Evolutionary conservation across 2,888 invertebrate genomes (phyloP).

Genomic region (Patella caerulea): DNA sequence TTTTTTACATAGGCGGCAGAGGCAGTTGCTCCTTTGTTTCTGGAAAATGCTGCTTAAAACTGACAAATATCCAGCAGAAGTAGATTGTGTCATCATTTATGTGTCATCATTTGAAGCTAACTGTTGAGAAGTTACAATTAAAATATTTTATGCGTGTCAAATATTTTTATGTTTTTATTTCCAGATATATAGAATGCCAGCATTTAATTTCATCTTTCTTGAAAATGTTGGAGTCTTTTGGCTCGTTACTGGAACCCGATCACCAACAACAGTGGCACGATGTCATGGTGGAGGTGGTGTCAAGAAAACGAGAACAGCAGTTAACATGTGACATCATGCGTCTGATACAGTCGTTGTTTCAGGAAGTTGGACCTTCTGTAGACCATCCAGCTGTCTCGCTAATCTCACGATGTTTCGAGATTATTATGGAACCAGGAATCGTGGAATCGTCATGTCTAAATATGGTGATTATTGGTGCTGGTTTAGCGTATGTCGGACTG

Average conservation of each 20-base stretch:
- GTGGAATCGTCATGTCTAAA: conserved; percentile 2
- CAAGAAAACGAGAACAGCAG: background rate
- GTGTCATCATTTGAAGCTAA: too few species aligned
- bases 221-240: background rate
- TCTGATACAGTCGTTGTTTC: background rate
- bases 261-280: background rate
- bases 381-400: background rate
- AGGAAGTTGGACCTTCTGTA: background rate
- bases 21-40: too few species aligned
- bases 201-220: background rate
- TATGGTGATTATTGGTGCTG: conserved; percentile 32
- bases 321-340: background rate
- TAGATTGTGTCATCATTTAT: too few species aligned
- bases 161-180: background rate
- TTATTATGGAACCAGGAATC: conserved; percentile 19
- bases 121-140: too few species aligned
- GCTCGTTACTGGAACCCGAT: background rate
- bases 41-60: too few species aligned
- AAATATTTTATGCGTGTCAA: background rate
- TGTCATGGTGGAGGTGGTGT: background rate
- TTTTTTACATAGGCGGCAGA: too few species aligned
- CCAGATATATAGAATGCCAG: background rate
- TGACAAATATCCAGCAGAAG: too few species aligned
- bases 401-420: conserved; percentile 26
- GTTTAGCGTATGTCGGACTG: conserved; percentile 55